These are phyloP conservation scores for Lamellibrachia columna DNA, from an alignment of 2,888 invertebrate genomes.

Conservation along the genomic window DNA sequence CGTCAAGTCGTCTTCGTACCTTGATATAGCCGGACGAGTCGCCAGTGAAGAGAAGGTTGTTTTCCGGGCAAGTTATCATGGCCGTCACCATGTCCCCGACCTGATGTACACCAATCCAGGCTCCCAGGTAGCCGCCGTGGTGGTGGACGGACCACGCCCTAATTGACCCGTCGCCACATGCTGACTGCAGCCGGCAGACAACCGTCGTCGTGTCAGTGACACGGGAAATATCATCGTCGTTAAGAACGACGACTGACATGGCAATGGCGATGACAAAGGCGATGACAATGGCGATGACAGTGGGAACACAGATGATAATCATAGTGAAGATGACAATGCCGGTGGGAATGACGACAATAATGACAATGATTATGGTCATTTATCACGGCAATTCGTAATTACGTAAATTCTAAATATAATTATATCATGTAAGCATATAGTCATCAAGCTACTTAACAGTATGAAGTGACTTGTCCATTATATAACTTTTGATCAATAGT, in stretches of 20 bases:
- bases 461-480: too few relatives aligned
- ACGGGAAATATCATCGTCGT: not conserved
- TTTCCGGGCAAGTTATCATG: slow-evolving; percentile 77
- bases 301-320: not conserved
- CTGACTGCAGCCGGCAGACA: not conserved
- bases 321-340: not conserved
- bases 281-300: not conserved
- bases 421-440: too few relatives aligned
- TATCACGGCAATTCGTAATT: too few relatives aligned
- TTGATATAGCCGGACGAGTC: slow-evolving; percentile 60
- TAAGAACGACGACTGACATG: not conserved
- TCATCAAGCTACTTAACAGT: too few relatives aligned
- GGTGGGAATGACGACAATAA: not conserved
- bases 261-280: not conserved
- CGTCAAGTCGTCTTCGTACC: slow-evolving; percentile 75
- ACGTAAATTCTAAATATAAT: too few relatives aligned
- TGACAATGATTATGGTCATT: not conserved
- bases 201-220: not conserved
- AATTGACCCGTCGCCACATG: slow-evolving; percentile 72
- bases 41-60: slow-evolving; percentile 73
- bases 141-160: slow-evolving; percentile 86
- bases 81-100: slow-evolving; percentile 71
- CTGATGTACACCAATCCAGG: slow-evolving; percentile 78
- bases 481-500: too few relatives aligned
- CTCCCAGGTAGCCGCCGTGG: slow-evolving; percentile 76